Evolutionary conservation across 2,113 vertebrate species (phyloP).

Genomic region (Chamaetylas fuelleborni): DNA sequence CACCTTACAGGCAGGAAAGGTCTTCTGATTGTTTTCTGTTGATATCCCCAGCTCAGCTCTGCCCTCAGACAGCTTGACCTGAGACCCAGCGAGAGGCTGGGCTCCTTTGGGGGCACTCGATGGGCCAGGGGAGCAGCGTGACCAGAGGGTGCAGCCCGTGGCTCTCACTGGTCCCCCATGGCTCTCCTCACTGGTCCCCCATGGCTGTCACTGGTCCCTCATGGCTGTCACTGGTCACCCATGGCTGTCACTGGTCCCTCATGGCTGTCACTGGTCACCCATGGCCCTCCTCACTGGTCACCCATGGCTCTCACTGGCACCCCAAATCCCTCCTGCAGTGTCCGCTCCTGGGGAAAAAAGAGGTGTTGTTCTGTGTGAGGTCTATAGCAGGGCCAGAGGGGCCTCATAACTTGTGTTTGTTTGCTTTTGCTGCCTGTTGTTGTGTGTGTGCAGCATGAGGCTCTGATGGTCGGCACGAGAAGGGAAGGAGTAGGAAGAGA

Average conservation of each 20-base stretch:
- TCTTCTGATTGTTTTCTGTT: neutral
- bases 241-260: too few relatives aligned
- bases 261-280: too few relatives aligned
- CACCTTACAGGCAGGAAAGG: neutral
- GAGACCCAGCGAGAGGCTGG: accelerated
- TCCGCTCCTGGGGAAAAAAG: neutral
- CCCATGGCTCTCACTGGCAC: neutral
- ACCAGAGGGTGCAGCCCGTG: neutral
- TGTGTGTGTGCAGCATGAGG: neutral
- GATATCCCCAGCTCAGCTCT: neutral
- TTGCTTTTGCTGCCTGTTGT: neutral
- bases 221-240: too few relatives aligned
- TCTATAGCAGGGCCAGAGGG: neutral
- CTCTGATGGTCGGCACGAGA: neutral
- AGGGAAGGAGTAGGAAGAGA: neutral
- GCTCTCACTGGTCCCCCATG: too few relatives aligned
- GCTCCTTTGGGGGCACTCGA: neutral
- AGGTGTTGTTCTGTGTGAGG: neutral
- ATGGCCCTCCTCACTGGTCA: neutral
- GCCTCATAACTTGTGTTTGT: neutral
- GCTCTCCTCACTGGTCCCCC: too few relatives aligned
- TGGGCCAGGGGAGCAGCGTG: neutral
- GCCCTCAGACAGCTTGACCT: neutral
- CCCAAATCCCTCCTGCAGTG: accelerated
- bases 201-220: too few relatives aligned